Conservation (phyloP, 2,113 vertebrate genomes). For the Peromyscus leucopus region DNA sequence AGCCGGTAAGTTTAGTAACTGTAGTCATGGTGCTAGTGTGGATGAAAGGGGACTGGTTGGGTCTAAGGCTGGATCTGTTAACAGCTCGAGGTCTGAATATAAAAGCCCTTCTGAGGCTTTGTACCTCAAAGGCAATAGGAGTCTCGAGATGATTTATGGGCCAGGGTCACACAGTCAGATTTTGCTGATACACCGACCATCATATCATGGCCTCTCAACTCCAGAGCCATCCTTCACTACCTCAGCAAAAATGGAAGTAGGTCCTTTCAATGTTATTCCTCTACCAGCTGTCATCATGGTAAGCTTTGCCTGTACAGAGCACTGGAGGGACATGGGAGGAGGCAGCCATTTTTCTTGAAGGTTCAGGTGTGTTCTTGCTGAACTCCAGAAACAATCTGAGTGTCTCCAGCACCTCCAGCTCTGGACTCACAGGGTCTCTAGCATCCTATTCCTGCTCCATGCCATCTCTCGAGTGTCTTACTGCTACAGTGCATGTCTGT, state of each 20-base stretch:
- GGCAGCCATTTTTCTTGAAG: neutral
- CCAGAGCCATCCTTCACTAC: neutral
- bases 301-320: neutral
- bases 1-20: neutral
- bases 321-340: neutral
- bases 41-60: neutral
- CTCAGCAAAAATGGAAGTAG: neutral
- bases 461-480: neutral
- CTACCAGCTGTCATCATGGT: neutral
- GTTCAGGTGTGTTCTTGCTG: neutral
- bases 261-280: neutral
- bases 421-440: neutral
- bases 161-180: neutral
- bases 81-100: neutral
- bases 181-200: neutral
- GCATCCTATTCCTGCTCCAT: neutral
- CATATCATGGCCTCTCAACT: neutral
- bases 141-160: neutral
- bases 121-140: neutral
- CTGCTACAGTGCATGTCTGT: neutral
- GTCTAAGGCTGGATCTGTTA: neutral
- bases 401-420: neutral
- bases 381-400: neutral
- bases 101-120: slow-evolving; percentile 10
- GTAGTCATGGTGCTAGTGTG: neutral